phyloP scores from a whole-genome alignment of 2,888 invertebrate genomes.

The Lordiphosa andalusiaca region DNA sequence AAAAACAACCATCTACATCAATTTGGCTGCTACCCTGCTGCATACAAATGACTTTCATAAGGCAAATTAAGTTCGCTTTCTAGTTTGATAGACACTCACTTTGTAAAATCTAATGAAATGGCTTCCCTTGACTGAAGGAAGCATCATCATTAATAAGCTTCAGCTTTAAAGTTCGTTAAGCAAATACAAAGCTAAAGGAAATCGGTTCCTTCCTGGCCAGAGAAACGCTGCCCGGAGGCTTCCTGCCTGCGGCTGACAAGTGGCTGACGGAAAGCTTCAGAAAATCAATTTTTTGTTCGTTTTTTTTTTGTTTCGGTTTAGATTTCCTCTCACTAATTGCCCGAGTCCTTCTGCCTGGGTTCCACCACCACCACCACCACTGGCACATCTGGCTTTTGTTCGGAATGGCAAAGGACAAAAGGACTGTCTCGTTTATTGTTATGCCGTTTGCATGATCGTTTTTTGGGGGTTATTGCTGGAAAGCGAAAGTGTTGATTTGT shows the following conservation, averaged over 20 bases:
- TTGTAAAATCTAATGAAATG: too few species aligned
- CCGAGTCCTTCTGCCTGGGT: conserved; percentile 14
- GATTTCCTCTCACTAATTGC: conserved; percentile 32
- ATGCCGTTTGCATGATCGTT: conserved; percentile 8
- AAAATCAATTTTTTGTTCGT: too few species aligned
- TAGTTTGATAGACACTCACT: too few species aligned
- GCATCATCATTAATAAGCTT: too few species aligned
- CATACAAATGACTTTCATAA: too few species aligned
- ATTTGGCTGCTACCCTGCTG: too few species aligned
- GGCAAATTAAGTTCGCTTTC: too few species aligned
- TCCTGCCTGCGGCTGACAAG: conserved; percentile 63
- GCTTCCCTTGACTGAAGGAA: too few species aligned
- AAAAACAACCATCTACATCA: too few species aligned
- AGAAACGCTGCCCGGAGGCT: conserved; percentile 3
- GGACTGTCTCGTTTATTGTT: conserved; percentile 5
- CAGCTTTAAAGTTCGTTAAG: too few species aligned
- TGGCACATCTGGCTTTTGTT: conserved; percentile 11
- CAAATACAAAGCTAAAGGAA: conserved; percentile 9
- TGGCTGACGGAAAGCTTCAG: conserved; percentile 33
- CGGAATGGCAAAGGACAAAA: conserved; percentile 11
- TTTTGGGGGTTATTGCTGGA: conserved; percentile 12
- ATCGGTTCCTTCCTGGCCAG: conserved; percentile 2
- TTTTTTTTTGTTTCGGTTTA: conserved; percentile 22
- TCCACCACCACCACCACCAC: too few species aligned
- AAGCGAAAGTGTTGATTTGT: conserved; percentile 74